phyloP scores from a whole-genome alignment of 2,888 invertebrate genomes.

The Dastarcus helophoroides region DNA sequence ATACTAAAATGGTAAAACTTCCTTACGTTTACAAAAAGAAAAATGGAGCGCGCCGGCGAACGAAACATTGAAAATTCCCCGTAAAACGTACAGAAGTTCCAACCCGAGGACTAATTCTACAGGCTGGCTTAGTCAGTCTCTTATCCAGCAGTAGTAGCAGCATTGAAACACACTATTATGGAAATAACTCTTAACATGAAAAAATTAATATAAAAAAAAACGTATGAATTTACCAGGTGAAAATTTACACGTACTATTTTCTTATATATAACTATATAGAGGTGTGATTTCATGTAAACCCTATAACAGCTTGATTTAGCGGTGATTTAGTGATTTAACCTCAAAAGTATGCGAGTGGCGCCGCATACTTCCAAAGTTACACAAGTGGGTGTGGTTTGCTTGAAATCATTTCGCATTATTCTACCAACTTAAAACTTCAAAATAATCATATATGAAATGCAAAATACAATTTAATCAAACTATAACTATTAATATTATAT shows the following conservation, averaged over 20 bases:
- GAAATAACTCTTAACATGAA: constrained; percentile 27
- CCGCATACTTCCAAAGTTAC: no score
- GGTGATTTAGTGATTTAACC: constrained; percentile 20
- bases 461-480: constrained; percentile 31
- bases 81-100: constrained; percentile 29
- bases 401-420: constrained; percentile 26
- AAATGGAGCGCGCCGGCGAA: no score
- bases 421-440: constrained; percentile 27
- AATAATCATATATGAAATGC: constrained; percentile 27
- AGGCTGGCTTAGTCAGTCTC: constrained; percentile 40
- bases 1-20: no score
- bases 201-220: constrained; percentile 22
- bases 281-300: constrained; percentile 30
- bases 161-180: constrained; percentile 29
- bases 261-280: constrained; percentile 27
- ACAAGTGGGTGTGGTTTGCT: constrained; percentile 22
- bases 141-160: constrained; percentile 36
- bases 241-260: constrained; percentile 26
- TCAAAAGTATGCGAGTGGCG: no score
- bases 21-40: no score
- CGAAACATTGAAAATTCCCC: no score
- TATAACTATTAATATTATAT: constrained; percentile 33
- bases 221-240: constrained; percentile 23
- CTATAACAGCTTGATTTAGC: constrained; percentile 20
- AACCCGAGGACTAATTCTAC: constrained; percentile 38